Percentiles rank a stretch among this genome's conserved stretches.
Conservation (phyloP, 2,888 invertebrate genomes). For the Harmothoe impar region DNA sequence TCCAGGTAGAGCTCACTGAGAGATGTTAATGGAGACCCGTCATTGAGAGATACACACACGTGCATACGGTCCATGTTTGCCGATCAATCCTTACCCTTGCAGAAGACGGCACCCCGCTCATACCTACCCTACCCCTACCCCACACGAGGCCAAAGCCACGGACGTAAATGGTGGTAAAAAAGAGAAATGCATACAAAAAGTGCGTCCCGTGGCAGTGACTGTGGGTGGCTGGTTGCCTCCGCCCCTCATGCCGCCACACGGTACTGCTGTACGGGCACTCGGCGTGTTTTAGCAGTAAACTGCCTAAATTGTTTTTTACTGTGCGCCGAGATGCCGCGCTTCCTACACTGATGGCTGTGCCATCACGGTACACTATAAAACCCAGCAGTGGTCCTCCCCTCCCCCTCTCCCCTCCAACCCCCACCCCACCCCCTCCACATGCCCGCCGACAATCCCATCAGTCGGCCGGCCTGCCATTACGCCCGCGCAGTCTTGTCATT, state of each 20-base stretch:
- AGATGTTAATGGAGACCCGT: too few relatives aligned
- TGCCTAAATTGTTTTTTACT: slow-evolving; percentile 17
- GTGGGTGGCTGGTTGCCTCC: too few relatives aligned
- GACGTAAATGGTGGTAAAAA: too few relatives aligned
- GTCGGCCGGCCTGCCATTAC: slow-evolving; percentile 45
- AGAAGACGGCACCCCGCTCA: not conserved
- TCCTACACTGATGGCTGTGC: not conserved
- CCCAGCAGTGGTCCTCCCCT: not conserved
- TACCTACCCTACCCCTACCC: not conserved
- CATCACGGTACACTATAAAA: not conserved
- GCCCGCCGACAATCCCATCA: slow-evolving; percentile 24
- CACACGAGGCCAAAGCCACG: not conserved
- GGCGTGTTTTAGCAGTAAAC: not conserved
- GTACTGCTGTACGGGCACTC: not conserved
- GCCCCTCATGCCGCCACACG: not conserved
- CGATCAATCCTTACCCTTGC: too few relatives aligned
- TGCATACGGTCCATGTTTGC: too few relatives aligned
- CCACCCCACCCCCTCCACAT: not conserved
- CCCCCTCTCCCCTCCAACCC: not conserved
- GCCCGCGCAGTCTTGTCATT: slow-evolving; percentile 46
- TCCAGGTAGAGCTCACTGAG: too few relatives aligned
- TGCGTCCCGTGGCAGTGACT: too few relatives aligned
- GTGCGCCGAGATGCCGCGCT: not conserved
- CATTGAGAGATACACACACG: too few relatives aligned
- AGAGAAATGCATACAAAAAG: too few relatives aligned